Conservation (phyloP, 2,113 vertebrate species). For the human (Homo sapiens) region GRCh38 chr12:19858501-19859000, state of each 20-base stretch:
- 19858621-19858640: not conserved
- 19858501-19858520: not conserved
- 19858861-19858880: not conserved
- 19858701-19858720: not conserved
- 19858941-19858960: not conserved
- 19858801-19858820: not conserved
- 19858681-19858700: not conserved
- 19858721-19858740: conserved; percentile 24
- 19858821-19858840: not conserved
- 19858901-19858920: not conserved
- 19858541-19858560: not conserved
- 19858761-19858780: not conserved
- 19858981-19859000: not conserved
- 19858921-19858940: not conserved
- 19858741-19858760: not conserved
- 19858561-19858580: not conserved
- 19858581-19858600: not conserved
- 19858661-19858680: not conserved
- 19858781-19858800: not conserved
- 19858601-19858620: not conserved
- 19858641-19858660: not conserved
- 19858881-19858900: not conserved
- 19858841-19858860: not conserved
- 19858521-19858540: not conserved
- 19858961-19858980: not conserved